Percentiles rank a stretch among this genome's conserved stretches.
Conservation (phyloP, 2,113 vertebrate species). For the Myotis yumanensis region DNA sequence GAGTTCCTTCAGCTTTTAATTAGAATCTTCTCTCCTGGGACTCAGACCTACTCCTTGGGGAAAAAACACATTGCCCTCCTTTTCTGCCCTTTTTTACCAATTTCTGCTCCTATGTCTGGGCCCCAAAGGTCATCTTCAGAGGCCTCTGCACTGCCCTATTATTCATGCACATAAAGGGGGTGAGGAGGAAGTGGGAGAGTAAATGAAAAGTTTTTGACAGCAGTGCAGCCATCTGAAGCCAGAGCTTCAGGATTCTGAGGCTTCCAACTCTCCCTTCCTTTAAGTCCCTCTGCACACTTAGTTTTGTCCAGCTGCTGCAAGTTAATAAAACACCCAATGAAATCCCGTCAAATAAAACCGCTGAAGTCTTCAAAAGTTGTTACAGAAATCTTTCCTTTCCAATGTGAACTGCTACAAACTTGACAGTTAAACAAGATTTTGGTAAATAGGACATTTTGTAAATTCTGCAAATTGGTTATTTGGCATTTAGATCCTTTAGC, state of each 20-base stretch:
- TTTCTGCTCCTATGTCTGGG: neutral
- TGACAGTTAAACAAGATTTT: slow-evolving; percentile 27
- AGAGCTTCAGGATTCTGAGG: neutral
- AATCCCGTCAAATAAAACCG: neutral
- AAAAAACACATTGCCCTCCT: neutral
- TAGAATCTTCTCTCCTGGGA: neutral
- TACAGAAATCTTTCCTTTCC: neutral
- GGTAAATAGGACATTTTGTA: slow-evolving; percentile 50
- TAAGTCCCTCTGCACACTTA: neutral
- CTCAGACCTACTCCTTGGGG: neutral
- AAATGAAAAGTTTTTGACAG: neutral
- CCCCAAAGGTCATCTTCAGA: neutral
- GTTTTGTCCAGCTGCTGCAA: neutral
- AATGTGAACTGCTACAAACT: slow-evolving; percentile 6
- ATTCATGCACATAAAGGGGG: neutral
- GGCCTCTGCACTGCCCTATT: neutral
- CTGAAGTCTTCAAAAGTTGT: neutral
- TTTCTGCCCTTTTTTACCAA: neutral
- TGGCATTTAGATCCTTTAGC: slow-evolving; percentile 36
- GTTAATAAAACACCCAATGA: slow-evolving; percentile 11
- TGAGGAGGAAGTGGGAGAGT: neutral
- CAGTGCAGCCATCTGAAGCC: neutral
- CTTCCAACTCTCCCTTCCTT: neutral
- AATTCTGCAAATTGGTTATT: slow-evolving; percentile 38
- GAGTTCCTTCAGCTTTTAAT: neutral